A percentile compares a stretch with the other conserved stretches of the same genome.
Evolutionary conservation across 2,888 invertebrate genomes (phyloP).

Genomic region (Villa cingulata): DNA sequence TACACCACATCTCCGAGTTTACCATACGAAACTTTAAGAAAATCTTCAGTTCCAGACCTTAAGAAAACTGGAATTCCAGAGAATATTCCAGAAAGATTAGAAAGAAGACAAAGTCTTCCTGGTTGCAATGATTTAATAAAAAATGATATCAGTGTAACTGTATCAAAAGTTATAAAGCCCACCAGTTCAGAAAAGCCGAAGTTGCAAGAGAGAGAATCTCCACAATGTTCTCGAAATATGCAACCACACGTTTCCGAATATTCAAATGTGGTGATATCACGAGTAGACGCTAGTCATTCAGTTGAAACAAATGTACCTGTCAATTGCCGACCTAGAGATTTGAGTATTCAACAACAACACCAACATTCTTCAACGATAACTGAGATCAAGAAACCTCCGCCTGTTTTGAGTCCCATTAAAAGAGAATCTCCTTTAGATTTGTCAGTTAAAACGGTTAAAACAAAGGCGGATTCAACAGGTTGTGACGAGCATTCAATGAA

Average conservation of each 20-base stretch:
- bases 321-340: neutral
- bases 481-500: slow-evolving; percentile 39
- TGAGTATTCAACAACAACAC: neutral
- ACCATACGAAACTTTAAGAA: neutral
- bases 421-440: slow-evolving; percentile 61
- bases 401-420: slow-evolving; percentile 3
- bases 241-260: neutral
- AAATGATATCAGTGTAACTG: slow-evolving; percentile 12
- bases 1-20: neutral
- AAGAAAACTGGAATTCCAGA: slow-evolving; percentile 8
- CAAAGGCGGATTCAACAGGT: slow-evolving; percentile 76
- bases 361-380: neutral
- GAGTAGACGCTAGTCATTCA: neutral
- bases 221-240: neutral
- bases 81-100: neutral
- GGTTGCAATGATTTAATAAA: slow-evolving; percentile 9
- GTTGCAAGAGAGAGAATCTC: neutral
- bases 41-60: slow-evolving; percentile 5
- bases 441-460: slow-evolving; percentile 78
- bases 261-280: slow-evolving; percentile 6
- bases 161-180: slow-evolving; percentile 8
- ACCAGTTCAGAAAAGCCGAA: neutral
- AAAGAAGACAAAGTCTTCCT: slow-evolving; percentile 3
- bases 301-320: neutral
- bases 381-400: neutral